These are phyloP conservation scores for Phocides pigmalion DNA, from an alignment of 1,140 invertebrate species.

Conservation along the genomic window DNA sequence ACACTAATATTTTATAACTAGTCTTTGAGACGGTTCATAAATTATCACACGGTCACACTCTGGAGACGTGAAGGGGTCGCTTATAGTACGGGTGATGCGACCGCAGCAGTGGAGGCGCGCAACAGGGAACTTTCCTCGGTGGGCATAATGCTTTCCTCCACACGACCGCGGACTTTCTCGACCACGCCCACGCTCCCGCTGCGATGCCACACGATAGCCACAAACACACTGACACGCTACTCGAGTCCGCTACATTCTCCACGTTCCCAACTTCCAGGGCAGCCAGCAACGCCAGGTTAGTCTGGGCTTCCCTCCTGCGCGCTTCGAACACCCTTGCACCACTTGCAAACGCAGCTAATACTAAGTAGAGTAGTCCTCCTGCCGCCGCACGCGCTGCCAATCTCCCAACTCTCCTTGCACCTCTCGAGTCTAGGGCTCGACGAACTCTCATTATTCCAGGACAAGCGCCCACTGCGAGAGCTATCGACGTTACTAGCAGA, in stretches of 20 bases:
- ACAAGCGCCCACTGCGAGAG: slow-evolving; percentile 86
- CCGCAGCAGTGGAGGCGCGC: slow-evolving; percentile 63
- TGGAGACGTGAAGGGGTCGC: slow-evolving; percentile 74
- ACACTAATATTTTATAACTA: slow-evolving; percentile 31
- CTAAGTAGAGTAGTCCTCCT: slow-evolving; percentile 91
- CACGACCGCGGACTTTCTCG: slow-evolving; percentile 92
- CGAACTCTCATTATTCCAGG: slow-evolving; percentile 86
- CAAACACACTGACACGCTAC: slow-evolving; percentile 88
- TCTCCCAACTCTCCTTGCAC: slow-evolving; percentile 93
- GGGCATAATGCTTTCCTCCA: slow-evolving; percentile 86
- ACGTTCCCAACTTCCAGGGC: slow-evolving; percentile 80
- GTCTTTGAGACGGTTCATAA: slow-evolving; percentile 40
- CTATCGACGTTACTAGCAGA: slow-evolving; percentile 84
- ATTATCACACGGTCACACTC: slow-evolving; percentile 66
- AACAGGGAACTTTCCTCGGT: slow-evolving; percentile 69
- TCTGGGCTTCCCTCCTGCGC: slow-evolving; percentile 80
- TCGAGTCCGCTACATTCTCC: slow-evolving; percentile 63
- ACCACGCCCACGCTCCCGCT: slow-evolving; percentile 96
- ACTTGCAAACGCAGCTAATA: slow-evolving; percentile 86
- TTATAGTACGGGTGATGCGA: slow-evolving; percentile 73
- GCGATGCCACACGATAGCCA: slow-evolving; percentile 92
- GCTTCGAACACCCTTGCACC: slow-evolving; percentile 85
- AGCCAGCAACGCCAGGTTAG: slow-evolving; percentile 80
- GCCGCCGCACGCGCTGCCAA: slow-evolving; percentile 93
- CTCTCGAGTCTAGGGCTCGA: slow-evolving; percentile 84